Evolutionary conservation across 2,888 invertebrate species (phyloP).

Genomic region (Hanleya hanleyi): DNA sequence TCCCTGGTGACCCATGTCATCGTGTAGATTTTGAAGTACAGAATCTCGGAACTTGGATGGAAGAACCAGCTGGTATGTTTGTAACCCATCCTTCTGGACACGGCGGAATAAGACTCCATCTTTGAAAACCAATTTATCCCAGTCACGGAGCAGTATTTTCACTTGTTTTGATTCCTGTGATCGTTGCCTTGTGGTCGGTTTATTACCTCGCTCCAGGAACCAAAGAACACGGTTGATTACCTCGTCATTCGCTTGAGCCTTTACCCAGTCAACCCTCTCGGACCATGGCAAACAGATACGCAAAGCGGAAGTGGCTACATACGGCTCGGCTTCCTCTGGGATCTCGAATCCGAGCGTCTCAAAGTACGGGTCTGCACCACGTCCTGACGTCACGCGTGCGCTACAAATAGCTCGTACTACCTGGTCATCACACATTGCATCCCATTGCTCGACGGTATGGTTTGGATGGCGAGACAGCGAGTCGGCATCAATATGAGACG

Average conservation of each 20-base stretch:
- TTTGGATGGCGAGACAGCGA: background rate
- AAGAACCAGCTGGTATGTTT: constrained; percentile 1
- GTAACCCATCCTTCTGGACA: no score
- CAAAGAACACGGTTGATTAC: no score
- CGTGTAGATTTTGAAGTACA: constrained; percentile 3
- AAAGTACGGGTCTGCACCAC: background rate
- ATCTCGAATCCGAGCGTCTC: background rate
- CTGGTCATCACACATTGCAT: no score
- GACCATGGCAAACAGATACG: no score
- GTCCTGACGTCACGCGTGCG: no score
- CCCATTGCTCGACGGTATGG: background rate
- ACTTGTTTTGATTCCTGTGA: no score
- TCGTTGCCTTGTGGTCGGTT: no score
- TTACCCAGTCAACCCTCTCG: no score
- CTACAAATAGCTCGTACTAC: background rate
- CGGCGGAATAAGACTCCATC: background rate
- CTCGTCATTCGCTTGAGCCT: no score
- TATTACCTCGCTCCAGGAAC: no score
- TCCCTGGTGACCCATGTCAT: constrained; percentile 21
- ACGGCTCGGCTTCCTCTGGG: background rate
- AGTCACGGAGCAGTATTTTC: no score
- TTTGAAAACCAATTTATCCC: background rate
- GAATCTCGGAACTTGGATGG: background rate
- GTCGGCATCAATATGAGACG: background rate
- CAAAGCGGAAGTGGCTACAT: no score